These are phyloP conservation scores for Sinocyclocheilus rhinocerous DNA, from an alignment of 2,113 vertebrate species.

Conservation along the genomic window DNA sequence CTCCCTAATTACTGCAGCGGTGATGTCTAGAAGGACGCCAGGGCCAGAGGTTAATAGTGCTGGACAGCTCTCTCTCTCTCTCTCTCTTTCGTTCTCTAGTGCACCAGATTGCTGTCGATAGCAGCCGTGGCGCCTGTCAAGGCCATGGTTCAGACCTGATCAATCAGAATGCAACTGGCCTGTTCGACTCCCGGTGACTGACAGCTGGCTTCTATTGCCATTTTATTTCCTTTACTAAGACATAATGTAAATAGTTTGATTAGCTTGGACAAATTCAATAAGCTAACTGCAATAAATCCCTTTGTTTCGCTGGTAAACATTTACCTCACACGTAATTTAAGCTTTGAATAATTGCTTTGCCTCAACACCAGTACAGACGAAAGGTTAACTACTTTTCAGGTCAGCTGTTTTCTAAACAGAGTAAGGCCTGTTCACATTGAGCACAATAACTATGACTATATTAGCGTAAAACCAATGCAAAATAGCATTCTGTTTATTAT, in stretches of 20 bases:
- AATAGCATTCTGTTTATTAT: too few species aligned
- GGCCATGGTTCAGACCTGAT: conserved; percentile 79
- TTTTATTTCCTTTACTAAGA: conserved; percentile 62
- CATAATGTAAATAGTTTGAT: conserved; percentile 29
- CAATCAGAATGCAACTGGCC: conserved; percentile 72
- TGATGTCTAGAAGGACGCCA: conserved; percentile 87
- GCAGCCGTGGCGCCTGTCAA: conserved; percentile 68
- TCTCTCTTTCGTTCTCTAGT: background rate
- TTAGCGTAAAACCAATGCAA: background rate
- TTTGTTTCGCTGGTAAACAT: conserved; percentile 2
- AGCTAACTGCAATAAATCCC: background rate
- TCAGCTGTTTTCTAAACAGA: background rate
- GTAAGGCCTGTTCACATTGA: background rate
- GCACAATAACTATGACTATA: background rate
- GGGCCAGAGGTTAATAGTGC: conserved; percentile 94
- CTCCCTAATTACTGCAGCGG: conserved; percentile 97
- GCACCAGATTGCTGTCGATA: conserved; percentile 36
- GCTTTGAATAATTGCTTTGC: background rate
- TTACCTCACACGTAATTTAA: background rate
- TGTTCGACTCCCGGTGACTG: conserved; percentile 13
- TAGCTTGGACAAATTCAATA: conserved; percentile 15
- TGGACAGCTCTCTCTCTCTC: conserved; percentile 58
- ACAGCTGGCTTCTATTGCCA: conserved; percentile 26
- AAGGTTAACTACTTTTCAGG: background rate
- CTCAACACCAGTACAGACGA: background rate